Conservation (phyloP, 2,888 invertebrate species). For the Tetrapedia diversipes region DNA sequence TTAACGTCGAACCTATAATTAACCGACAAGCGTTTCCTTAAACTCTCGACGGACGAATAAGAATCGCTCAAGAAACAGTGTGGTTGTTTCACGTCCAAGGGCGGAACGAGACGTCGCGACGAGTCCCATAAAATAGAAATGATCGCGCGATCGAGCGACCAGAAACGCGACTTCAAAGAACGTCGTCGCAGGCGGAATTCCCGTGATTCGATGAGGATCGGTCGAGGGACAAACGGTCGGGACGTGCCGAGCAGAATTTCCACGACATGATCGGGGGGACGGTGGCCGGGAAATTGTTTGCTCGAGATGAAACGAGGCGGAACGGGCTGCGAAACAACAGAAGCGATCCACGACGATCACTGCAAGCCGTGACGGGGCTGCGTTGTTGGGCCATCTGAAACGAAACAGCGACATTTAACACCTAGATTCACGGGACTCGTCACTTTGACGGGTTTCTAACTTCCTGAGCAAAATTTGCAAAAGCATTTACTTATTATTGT, state of each 20-base stretch:
- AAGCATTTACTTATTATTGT: too few species aligned
- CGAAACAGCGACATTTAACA: conserved; percentile 33
- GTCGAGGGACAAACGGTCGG: neutral
- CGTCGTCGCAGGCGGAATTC: neutral
- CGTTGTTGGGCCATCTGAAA: conserved; percentile 11
- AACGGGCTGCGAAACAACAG: neutral
- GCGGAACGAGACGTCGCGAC: too few species aligned
- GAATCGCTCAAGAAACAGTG: neutral
- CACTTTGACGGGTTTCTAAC: too few species aligned
- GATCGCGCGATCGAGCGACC: too few species aligned
- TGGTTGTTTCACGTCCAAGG: neutral
- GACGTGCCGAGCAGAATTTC: conserved; percentile 12
- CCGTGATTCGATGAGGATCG: conserved; percentile 21
- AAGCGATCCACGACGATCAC: conserved; percentile 4
- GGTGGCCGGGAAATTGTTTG: neutral
- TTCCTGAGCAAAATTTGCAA: too few species aligned
- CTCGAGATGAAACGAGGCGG: neutral
- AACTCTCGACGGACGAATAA: neutral
- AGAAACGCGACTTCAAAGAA: conserved; percentile 16
- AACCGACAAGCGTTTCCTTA: neutral
- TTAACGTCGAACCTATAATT: too few species aligned
- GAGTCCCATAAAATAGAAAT: too few species aligned
- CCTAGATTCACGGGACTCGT: too few species aligned
- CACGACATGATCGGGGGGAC: neutral
- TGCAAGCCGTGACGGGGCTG: too few species aligned